Percentiles rank a stretch among this genome's conserved stretches.
Evolutionary conservation across 2,888 invertebrate species (phyloP).

Genomic region (Phortica okadai): DNA sequence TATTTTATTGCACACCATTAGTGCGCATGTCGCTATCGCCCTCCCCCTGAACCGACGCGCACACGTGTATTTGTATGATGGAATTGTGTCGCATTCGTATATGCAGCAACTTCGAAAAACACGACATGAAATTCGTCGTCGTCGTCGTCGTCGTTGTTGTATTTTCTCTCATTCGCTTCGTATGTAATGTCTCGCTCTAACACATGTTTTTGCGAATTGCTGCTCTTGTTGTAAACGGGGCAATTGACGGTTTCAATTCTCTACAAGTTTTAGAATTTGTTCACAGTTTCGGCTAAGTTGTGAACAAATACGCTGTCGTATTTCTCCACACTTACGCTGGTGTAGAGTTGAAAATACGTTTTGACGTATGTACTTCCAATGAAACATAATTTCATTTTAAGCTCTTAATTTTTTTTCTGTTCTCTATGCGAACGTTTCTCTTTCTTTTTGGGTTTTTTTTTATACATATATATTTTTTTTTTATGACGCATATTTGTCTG

Average conservation of each 20-base stretch:
- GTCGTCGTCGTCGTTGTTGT: not conserved
- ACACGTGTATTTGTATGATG: not conserved
- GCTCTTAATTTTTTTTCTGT: not conserved
- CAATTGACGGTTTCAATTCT: too few species aligned
- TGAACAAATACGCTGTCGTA: too few species aligned
- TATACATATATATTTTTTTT: not conserved
- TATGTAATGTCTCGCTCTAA: too few species aligned
- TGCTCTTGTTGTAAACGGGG: too few species aligned
- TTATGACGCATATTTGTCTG: conserved; percentile 16
- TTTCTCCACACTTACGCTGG: too few species aligned
- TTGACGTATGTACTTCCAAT: too few species aligned
- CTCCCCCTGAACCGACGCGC: not conserved
- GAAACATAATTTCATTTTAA: not conserved
- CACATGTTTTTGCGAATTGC: too few species aligned
- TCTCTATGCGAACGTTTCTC: not conserved
- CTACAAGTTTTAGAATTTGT: too few species aligned
- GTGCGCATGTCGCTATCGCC: not conserved
- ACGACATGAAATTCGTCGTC: not conserved
- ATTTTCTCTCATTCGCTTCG: not conserved
- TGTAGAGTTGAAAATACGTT: too few species aligned
- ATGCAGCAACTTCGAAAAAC: too few species aligned
- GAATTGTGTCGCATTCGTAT: not conserved
- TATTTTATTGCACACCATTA: conserved; percentile 4
- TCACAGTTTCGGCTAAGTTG: too few species aligned
- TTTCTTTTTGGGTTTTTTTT: too few species aligned